phyloP scores from a whole-genome alignment of 2,113 vertebrate species.

The Sander vitreus region DNA sequence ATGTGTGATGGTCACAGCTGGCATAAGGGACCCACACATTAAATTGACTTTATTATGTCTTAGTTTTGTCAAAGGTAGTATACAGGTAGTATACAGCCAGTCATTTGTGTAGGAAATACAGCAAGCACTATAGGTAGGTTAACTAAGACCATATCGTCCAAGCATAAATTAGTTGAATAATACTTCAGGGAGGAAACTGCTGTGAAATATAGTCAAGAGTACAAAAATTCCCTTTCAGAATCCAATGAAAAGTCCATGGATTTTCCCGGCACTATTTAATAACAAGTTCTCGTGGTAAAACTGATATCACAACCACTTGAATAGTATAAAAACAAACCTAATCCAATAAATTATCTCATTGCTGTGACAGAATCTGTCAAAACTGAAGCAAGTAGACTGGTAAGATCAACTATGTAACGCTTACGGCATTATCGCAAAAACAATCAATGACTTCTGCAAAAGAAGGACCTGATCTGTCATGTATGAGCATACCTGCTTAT shows the following conservation, averaged over 20 bases:
- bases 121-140: too few relatives aligned
- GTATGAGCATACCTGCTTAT: neutral
- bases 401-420: neutral
- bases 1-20: neutral
- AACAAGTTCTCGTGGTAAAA: neutral
- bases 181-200: conserved; percentile 15
- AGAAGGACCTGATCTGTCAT: neutral
- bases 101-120: too few relatives aligned
- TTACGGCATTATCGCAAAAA: neutral
- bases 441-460: conserved; percentile 3
- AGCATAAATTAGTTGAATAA: conserved; percentile 11
- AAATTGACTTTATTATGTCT: conserved; percentile 3
- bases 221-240: conserved; percentile 39
- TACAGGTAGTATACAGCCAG: too few relatives aligned
- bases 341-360: conserved; percentile 21
- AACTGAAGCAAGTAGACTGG: neutral
- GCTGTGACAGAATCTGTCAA: conserved; percentile 2
- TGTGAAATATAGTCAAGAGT: conserved; percentile 13
- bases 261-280: conserved; percentile 45
- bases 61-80: conserved; percentile 31
- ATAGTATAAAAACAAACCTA: conserved; percentile 20
- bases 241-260: conserved; percentile 41
- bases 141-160: conserved; percentile 21
- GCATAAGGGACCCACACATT: neutral
- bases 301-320: conserved; percentile 52